Conservation (phyloP, 2,113 vertebrate species). For the Trogon melanurus region DNA sequence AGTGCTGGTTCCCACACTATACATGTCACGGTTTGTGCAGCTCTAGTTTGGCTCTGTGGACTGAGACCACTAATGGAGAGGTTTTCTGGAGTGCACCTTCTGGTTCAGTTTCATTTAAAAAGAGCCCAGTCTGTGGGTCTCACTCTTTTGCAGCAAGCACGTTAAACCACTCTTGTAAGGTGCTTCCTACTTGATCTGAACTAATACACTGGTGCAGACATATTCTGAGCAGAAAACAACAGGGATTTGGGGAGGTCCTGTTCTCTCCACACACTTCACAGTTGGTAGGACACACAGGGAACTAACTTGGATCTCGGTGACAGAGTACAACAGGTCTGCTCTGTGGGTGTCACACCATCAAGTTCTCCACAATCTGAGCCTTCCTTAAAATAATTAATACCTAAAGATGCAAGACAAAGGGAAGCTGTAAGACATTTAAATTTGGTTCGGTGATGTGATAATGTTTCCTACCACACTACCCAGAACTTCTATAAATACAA, state of each 20-base stretch:
- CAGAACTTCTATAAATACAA: not conserved
- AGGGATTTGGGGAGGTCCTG: not conserved
- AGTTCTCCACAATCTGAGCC: not conserved
- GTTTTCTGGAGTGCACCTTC: not conserved
- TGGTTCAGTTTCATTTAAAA: not conserved
- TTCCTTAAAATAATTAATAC: not conserved
- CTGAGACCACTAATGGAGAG: not conserved
- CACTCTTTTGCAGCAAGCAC: not conserved
- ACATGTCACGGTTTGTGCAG: not conserved
- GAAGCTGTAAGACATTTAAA: not conserved
- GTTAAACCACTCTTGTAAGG: not conserved
- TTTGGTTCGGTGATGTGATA: not conserved
- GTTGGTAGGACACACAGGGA: not conserved
- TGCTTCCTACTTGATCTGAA: not conserved
- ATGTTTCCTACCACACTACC: not conserved
- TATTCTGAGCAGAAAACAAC: not conserved
- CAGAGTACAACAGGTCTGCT: not conserved
- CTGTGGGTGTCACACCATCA: not conserved
- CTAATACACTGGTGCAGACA: not conserved
- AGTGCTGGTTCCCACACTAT: fast-evolving
- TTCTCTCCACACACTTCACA: not conserved
- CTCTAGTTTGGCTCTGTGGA: not conserved
- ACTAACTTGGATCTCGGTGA: not conserved
- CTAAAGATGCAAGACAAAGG: not conserved
- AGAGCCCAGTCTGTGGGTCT: not conserved